Conservation (phyloP, 1,140 invertebrate species). For the Kradibia gibbosae region DNA sequence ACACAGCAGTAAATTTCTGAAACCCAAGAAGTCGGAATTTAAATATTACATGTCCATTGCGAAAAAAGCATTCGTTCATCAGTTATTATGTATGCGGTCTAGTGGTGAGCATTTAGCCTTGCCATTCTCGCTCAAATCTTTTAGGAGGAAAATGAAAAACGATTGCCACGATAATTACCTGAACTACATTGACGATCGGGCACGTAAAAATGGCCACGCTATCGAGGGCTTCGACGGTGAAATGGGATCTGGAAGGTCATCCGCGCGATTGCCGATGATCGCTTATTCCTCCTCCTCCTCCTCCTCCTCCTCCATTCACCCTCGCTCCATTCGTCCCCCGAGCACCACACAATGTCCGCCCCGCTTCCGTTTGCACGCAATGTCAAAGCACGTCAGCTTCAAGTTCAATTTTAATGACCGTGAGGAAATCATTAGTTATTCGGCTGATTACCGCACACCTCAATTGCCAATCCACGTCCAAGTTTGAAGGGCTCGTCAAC, state of each 20-base stretch:
- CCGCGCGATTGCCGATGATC: not conserved
- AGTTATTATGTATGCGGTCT: too few species aligned
- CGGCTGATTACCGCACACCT: not conserved
- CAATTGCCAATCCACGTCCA: not conserved
- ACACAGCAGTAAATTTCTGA: too few species aligned
- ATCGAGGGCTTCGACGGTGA: not conserved
- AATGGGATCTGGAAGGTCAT: not conserved
- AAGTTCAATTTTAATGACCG: conserved; percentile 38
- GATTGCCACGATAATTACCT: too few species aligned
- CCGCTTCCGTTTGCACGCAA: conserved; percentile 17
- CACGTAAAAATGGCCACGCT: too few species aligned
- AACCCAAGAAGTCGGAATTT: too few species aligned
- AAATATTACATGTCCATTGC: too few species aligned
- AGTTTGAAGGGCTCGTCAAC: not conserved
- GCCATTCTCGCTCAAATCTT: too few species aligned
- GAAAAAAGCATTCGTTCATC: too few species aligned
- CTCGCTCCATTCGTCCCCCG: not conserved
- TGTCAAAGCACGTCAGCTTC: conserved; percentile 30
- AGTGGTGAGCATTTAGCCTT: too few species aligned
- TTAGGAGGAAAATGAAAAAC: too few species aligned
- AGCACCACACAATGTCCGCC: not conserved
- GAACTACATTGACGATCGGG: too few species aligned
- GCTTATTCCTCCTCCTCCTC: not conserved
- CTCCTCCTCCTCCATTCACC: not conserved
- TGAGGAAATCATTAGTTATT: conserved; percentile 34